These are phyloP conservation scores for Steinernema scapterisci DNA, from an alignment of 2,888 invertebrate genomes.

Conservation along the genomic window DNA sequence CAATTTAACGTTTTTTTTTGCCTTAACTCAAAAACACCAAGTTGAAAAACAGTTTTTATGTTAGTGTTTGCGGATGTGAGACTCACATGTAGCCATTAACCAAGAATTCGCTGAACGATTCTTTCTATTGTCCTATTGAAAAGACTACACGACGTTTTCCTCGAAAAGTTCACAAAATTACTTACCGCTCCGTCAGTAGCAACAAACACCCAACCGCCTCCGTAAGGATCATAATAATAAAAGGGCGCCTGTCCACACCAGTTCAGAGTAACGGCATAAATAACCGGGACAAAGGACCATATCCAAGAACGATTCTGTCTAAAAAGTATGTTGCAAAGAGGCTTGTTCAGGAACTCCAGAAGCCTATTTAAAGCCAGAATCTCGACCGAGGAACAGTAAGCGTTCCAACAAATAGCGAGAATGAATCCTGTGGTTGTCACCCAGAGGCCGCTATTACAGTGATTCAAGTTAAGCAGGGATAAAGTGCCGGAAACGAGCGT, in stretches of 20 bases:
- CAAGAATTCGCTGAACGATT: too few species aligned
- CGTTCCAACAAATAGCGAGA: not conserved
- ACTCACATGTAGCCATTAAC: too few species aligned
- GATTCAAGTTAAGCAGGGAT: not conserved
- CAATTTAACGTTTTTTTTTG: too few species aligned
- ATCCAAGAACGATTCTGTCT: not conserved
- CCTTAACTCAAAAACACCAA: too few species aligned
- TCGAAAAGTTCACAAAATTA: not conserved
- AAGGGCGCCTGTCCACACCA: conserved; percentile 1
- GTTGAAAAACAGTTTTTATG: too few species aligned
- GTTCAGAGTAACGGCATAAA: not conserved
- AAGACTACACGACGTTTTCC: too few species aligned
- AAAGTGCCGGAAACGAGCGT: not conserved
- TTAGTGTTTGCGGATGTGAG: too few species aligned
- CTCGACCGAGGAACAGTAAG: not conserved
- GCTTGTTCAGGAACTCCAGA: conserved; percentile 20
- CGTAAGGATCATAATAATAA: conserved; percentile 14
- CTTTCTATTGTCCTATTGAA: too few species aligned
- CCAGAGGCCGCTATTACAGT: conserved; percentile 19
- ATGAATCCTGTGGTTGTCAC: not conserved
- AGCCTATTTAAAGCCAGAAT: conserved; percentile 4
- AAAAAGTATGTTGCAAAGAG: conserved; percentile 6
- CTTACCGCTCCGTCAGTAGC: not conserved
- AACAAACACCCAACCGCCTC: conserved; percentile 9
- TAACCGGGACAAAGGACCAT: not conserved